These are phyloP conservation scores for Metopia argyrocephala DNA, from an alignment of 2,888 invertebrate genomes.

Conservation along the genomic window DNA sequence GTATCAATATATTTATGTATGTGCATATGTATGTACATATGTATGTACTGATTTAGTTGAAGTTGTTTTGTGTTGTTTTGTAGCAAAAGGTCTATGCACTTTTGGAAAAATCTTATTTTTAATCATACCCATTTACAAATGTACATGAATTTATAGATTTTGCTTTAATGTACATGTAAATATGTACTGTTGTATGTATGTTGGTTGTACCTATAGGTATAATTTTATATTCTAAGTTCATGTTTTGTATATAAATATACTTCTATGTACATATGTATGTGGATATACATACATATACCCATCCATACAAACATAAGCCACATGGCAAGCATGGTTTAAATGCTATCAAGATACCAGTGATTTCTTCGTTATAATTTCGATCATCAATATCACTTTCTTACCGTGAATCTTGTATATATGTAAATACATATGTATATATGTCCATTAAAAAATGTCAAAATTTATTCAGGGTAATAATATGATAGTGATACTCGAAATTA, in stretches of 20 bases:
- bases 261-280: not conserved
- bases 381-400: too few species aligned
- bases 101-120: constrained; percentile 49
- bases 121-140: constrained; percentile 9
- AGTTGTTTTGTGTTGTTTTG: constrained; percentile 31
- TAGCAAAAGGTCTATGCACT: constrained; percentile 63
- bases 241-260: constrained; percentile 19
- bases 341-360: too few species aligned
- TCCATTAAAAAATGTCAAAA: too few species aligned
- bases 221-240: not conserved
- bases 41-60: constrained; percentile 36
- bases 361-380: too few species aligned
- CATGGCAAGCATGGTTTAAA: too few species aligned
- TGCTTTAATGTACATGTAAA: constrained; percentile 30
- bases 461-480: too few species aligned
- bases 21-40: constrained; percentile 62
- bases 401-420: not conserved
- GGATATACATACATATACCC: not conserved
- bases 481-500: too few species aligned
- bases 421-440: not conserved
- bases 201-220: not conserved
- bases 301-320: too few species aligned
- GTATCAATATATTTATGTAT: constrained; percentile 23
- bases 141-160: constrained; percentile 9
- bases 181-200: not conserved